Base-by-base conservation (phyloP, 2,888 invertebrate species). In the Allolobophora icterica region DNA sequence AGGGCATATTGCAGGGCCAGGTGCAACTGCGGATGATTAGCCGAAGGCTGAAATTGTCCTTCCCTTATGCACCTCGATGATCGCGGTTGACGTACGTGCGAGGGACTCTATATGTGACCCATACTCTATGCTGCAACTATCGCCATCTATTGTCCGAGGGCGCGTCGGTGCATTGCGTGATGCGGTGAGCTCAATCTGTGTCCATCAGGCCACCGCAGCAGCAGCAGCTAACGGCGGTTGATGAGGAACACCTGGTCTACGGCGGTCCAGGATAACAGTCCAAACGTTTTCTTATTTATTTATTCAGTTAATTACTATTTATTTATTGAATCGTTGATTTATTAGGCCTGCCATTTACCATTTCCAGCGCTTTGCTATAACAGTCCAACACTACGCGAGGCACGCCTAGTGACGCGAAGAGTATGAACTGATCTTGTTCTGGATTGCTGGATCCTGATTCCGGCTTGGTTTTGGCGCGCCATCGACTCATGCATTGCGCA, bases 101-200 rank as follows among this genome's bases (percentile, higher is more conserved):
- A 30, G 30, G 71, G 71, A 71, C 71, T 71, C 71, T n/a, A 71
- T n/a, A 17, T n/a, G 71, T 71, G 0, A 71, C n/a, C 71, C 13
- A n/a, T n/a, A n/a, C 30, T 71, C 71, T 8, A n/a, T 17, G n/a
- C 71, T 1, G 71, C 71, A n/a, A n/a, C 71, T 71, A n/a, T n/a
- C 71, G 71, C 71, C 71, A 71, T 17, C 71, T 71, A 71, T 71
- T 71, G 71, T 71, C 71, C 71, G 71, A 8, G 8, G n/a, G 11
- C 71, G 71, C 71, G n/a, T 71, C 6, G 6, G n/a, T 71, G 71
- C 71, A n/a, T 71, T 71, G 71, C 71, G 71, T 71, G 71, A 71
- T n/a, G 71, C 71, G 71, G n/a, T n/a, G n/a, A n/a, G 71, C 71
- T 71, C 71, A n/a, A n/a, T n/a, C 71, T 71, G n/a, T n/a, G 71